A percentile compares a stretch with the other conserved stretches of the same genome.
These are phyloP conservation scores for Prinia subflava DNA, from an alignment of 2,113 vertebrate genomes.

Conservation along the genomic window DNA sequence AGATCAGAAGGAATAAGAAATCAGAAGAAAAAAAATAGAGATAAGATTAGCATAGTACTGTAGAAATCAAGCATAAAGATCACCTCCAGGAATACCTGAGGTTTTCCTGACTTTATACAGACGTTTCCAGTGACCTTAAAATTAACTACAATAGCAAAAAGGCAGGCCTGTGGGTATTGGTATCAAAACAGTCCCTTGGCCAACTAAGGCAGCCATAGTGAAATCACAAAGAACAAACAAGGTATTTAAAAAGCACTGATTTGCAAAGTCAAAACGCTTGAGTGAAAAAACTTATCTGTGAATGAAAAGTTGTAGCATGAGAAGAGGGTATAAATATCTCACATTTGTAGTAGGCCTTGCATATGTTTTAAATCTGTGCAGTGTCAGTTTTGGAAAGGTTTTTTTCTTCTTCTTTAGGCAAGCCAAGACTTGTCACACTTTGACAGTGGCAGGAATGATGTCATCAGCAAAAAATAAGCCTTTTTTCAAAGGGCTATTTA, in stretches of 20 bases:
- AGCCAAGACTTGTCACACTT: constrained; percentile 35
- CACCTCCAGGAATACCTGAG: neutral
- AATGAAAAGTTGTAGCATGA: neutral
- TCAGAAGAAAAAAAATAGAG: neutral
- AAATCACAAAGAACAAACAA: neutral
- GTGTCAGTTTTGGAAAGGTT: constrained; percentile 3
- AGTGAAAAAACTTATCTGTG: neutral
- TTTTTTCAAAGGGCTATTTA: constrained; percentile 39
- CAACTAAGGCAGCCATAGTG: neutral
- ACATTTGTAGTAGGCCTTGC: neutral
- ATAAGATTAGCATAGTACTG: neutral
- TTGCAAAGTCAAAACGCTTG: neutral
- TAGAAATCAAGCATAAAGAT: neutral
- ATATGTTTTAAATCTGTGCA: neutral
- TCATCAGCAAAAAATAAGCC: constrained; percentile 54
- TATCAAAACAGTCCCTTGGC: neutral
- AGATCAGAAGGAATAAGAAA: neutral
- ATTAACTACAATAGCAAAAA: neutral
- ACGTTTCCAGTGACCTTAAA: neutral
- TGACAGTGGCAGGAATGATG: constrained; percentile 63
- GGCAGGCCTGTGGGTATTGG: neutral
- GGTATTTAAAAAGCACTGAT: neutral
- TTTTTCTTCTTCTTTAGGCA: neutral
- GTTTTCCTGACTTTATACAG: neutral
- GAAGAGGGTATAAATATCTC: neutral